Percentiles rank a stretch among this genome's conserved stretches.
phyloP scores from a whole-genome alignment of 2,888 invertebrate species.

The Tenthredo scrophulariae region DNA sequence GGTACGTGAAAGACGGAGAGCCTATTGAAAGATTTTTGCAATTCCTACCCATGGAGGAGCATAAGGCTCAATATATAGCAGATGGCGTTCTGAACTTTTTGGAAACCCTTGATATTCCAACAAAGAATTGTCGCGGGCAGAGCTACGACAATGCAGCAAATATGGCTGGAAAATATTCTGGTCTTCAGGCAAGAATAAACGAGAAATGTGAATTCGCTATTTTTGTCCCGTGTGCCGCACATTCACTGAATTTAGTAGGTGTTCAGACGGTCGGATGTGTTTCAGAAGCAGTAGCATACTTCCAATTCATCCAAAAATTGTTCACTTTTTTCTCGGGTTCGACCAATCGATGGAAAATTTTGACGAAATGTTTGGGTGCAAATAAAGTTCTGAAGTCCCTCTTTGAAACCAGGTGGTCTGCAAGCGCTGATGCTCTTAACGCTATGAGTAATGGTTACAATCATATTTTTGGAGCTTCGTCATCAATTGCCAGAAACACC shows the following conservation, averaged over 20 bases:
- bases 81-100: constrained; percentile 63
- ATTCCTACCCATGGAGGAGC: constrained; percentile 66
- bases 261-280: constrained; percentile 60
- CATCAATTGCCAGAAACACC: constrained; percentile 62
- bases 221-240: constrained; percentile 65
- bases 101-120: constrained; percentile 59
- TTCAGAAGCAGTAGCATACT: constrained; percentile 63
- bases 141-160: constrained; percentile 64
- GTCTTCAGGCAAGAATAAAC: constrained; percentile 65
- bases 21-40: constrained; percentile 69
- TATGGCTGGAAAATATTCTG: constrained; percentile 64
- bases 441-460: constrained; percentile 62
- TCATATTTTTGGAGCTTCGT: constrained; percentile 63
- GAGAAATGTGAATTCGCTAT: constrained; percentile 62
- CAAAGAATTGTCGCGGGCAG: constrained; percentile 62
- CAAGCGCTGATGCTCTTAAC: constrained; percentile 64
- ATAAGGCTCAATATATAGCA: constrained; percentile 67
- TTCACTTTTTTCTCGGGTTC: constrained; percentile 64
- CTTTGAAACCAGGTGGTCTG: constrained; percentile 67
- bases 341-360: constrained; percentile 58
- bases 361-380: constrained; percentile 62
- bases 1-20: constrained; percentile 61
- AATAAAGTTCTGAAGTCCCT: constrained; percentile 63
- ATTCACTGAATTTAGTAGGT: constrained; percentile 67
- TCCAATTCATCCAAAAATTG: constrained; percentile 64